Conservation (phyloP, 2,797 vertebrate species). For the Rhadinocentrus ornatus region DNA sequence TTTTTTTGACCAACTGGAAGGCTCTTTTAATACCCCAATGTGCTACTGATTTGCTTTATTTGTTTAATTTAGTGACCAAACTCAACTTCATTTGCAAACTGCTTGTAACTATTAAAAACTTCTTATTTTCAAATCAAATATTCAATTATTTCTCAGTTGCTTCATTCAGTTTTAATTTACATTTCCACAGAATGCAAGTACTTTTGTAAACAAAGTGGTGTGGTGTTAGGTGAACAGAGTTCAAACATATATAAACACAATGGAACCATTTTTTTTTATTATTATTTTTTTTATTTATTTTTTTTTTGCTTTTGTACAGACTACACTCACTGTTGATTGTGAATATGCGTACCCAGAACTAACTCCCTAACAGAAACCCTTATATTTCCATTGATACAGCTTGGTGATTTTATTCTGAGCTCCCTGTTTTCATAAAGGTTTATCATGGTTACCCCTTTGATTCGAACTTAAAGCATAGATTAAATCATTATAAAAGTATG, state of each 20-base stretch:
- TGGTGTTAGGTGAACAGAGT: not conserved
- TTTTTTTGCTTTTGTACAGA: not conserved
- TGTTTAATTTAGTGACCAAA: not conserved
- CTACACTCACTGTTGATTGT: not conserved
- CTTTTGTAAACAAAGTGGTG: not conserved
- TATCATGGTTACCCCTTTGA: constrained; percentile 10
- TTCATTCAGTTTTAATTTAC: not conserved
- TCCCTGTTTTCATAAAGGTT: constrained; percentile 9
- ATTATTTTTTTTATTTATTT: too few species aligned
- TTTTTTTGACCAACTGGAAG: not conserved
- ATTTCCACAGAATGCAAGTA: not conserved
- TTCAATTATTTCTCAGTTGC: not conserved
- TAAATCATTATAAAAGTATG: not conserved
- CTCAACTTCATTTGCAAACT: not conserved
- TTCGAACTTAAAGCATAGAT: not conserved
- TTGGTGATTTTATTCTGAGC: not conserved
- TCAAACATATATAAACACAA: not conserved
- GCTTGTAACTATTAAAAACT: not conserved
- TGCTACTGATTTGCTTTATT: not conserved
- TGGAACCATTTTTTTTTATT: not conserved
- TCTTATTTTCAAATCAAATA: too few species aligned
- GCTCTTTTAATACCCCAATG: not conserved
- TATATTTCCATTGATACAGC: not conserved
- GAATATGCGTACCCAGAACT: not conserved
- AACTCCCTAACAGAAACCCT: not conserved